Base-by-base conservation (phyloP, 2,888 invertebrate species). In the Patella ulyssiponensis region DNA sequence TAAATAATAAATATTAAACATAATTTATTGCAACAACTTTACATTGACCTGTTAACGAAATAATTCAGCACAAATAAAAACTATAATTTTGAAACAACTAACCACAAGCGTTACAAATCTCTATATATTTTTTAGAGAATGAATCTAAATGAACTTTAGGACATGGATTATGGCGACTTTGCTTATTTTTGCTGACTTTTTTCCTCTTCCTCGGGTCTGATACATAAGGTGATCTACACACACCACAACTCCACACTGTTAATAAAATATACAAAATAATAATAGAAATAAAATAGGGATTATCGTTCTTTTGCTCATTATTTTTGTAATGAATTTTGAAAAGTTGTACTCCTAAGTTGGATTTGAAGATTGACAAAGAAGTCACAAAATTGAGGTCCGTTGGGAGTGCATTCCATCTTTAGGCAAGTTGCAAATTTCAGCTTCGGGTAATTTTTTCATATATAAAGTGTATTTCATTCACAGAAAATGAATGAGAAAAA, bases 101-200 rank as follows among this genome's bases (percentile, higher is more conserved):
- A 87, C 88, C 84, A 83, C 88, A 88, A 9, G 86, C 86, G 79
- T 88, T 88, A 78, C 88, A 88, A 17, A 88, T 75, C 17, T 80
- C 76, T 56, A 86, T 79, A 44, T 81, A 82, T 56, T 82, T 81
- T 11, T 85, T 84, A 20, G 86, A 87, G 0, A 44, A 53, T 15
- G 83, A 81, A 74, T 87, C 85, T 11, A 81, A 75, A 44, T 84
- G 82, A 53, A 81, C 77, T 23, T 85, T 77, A 1, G 88, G 88
- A 33, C 82, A 77, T 52, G 87, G 87, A 64, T 79, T 82, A 76
- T 87, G 86, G 14, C 83, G 82, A 15, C 81, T 76, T 23, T 78
- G 75, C 27, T 80, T 83, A 9, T 76, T 69, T 74, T 85, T 86
- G 71, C 83, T 80, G 11, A 81, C 81, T 17, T 79, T 74, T 73